Percentiles rank a stretch among this genome's conserved stretches.
These are phyloP conservation scores for Agonopterix heracliana DNA, from an alignment of 2,888 invertebrate genomes.

Conservation along the genomic window DNA sequence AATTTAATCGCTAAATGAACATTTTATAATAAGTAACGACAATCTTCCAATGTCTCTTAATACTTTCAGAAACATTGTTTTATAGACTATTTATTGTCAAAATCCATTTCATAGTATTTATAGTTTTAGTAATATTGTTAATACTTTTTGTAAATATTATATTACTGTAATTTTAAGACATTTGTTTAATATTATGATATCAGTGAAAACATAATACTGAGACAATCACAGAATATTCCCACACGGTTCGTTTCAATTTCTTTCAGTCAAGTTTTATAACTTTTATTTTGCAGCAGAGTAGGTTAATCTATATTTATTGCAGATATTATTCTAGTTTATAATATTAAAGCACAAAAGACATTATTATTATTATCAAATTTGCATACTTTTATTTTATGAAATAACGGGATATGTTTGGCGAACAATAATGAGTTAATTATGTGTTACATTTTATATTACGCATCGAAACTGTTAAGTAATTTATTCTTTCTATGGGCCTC, in stretches of 20 bases:
- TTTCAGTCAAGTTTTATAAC: slow-evolving; percentile 26
- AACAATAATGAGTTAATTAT: too few relatives aligned
- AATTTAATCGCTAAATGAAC: slow-evolving; percentile 22
- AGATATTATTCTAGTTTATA: slow-evolving; percentile 49
- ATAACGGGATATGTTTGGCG: slow-evolving; percentile 3
- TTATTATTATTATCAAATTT: slow-evolving; percentile 32
- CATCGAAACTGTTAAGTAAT: slow-evolving; percentile 4
- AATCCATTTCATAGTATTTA: slow-evolving; percentile 66
- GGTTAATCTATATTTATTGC: slow-evolving; percentile 64
- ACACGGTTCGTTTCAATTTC: slow-evolving; percentile 20
- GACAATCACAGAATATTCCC: slow-evolving; percentile 8
- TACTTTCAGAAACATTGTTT: slow-evolving; percentile 58
- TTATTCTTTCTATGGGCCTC: slow-evolving; percentile 11
- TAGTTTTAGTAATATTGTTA: slow-evolving; percentile 56
- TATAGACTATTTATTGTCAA: slow-evolving; percentile 67
- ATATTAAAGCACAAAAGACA: slow-evolving; percentile 68
- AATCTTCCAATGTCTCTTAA: slow-evolving; percentile 44
- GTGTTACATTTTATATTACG: not conserved
- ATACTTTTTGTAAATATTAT: slow-evolving; percentile 68
- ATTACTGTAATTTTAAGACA: slow-evolving; percentile 47
- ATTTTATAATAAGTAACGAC: slow-evolving; percentile 19
- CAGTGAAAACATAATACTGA: slow-evolving; percentile 15
- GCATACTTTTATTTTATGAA: slow-evolving; percentile 56
- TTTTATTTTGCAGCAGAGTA: slow-evolving; percentile 41
- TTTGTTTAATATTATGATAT: slow-evolving; percentile 42